Evolutionary conservation across 2,888 invertebrate genomes (phyloP), one percentile per base, ranked within the genome.

Genomic region (Drosophila paracracens): DNA sequence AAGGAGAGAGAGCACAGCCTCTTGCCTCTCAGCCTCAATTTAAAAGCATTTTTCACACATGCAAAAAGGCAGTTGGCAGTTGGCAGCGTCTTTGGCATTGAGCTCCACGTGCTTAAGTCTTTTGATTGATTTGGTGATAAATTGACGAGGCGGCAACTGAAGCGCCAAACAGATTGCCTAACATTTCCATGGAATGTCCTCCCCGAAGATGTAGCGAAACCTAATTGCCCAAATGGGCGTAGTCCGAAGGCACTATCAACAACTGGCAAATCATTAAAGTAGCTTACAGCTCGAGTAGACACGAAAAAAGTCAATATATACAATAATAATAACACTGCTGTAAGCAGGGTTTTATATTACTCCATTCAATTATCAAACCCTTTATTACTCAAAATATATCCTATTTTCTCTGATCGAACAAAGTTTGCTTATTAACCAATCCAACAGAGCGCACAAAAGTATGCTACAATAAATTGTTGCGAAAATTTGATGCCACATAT

Each of bases 71-170:
- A 73, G 56, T 58, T 52, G 51, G 33, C 35, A 57, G 56, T 57
- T 46, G 21, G 25, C 46, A 25, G 51, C 27, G 46, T 48, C 38
- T 59, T 57, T 54, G 61, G 57, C 65, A 48, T 16, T 54, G 35
- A 56, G 62, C n/a, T 54, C 46, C 33, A 57, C 68, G 59, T 70
- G 70, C 73, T 81, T 76, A 72, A 81, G 78, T 81, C 81, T 73
- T 83, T 86, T 88, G 88, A 88, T 88, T 88, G 88, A 88, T 88
- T 88, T 84, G 84, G 77, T 87, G 89, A 88, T 88, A 84, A 87
- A 88, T 88, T 87, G 88, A 79, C 79, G 76, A 89, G 84, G 87
- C 81, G 81, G 84, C 79, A 79, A 78, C 79, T 69, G 77, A 80
- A 79, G 81, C 76, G 79, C 61, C 68, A 66, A 82, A 84, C 84